Conservation (phyloP, 2,888 invertebrate genomes). For the Malthinus seriepunctatus region DNA sequence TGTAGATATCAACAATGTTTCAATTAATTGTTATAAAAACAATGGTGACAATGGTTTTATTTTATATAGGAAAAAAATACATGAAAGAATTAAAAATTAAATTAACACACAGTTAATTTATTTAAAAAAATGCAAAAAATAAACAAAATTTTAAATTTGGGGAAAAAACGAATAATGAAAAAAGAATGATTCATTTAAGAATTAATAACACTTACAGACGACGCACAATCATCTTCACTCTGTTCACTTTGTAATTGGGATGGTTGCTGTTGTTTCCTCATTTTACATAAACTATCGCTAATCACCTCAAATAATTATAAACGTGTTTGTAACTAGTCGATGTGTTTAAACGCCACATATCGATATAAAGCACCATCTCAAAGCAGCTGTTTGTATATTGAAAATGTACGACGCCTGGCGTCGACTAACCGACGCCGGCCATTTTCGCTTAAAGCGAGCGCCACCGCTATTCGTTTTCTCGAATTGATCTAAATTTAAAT, state of each 20-base stretch:
- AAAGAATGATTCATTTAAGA: slow-evolving; percentile 11
- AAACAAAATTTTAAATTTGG: neutral
- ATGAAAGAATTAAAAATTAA: neutral
- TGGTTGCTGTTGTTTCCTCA: slow-evolving; percentile 34
- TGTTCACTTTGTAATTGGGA: slow-evolving; percentile 51
- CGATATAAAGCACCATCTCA: slow-evolving; percentile 28
- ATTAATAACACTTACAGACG: slow-evolving; percentile 54
- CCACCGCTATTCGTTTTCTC: slow-evolving; percentile 1
- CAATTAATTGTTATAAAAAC: neutral
- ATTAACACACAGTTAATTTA: neutral
- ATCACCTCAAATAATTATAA: slow-evolving; percentile 14
- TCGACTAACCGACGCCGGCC: slow-evolving; percentile 41
- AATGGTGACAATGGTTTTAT: neutral
- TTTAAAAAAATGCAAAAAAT: neutral
- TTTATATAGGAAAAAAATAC: neutral
- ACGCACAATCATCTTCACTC: slow-evolving; percentile 60
- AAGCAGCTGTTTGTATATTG: slow-evolving; percentile 43
- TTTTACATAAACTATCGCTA: slow-evolving; percentile 12
- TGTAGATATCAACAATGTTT: neutral
- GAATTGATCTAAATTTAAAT: neutral
- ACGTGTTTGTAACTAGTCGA: slow-evolving; percentile 15
- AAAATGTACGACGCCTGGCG: slow-evolving; percentile 36
- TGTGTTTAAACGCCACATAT: slow-evolving; percentile 11
- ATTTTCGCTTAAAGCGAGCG: slow-evolving; percentile 19
- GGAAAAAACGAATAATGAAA: neutral